Percentiles rank a stretch among this genome's conserved stretches.
Conservation (phyloP, 2,888 invertebrate genomes). For the Anaspis maculata region DNA sequence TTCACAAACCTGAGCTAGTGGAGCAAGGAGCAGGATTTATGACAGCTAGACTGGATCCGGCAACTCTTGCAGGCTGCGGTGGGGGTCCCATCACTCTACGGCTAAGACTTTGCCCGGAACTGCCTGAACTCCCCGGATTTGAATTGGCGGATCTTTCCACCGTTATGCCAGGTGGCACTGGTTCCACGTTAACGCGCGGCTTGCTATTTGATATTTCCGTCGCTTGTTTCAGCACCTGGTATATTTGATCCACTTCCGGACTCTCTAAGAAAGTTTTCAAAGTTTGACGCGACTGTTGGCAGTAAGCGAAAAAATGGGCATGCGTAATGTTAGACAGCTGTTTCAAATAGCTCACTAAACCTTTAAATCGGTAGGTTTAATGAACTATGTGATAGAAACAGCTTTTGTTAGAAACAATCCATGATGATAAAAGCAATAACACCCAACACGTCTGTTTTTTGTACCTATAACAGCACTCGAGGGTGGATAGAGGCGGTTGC, state of each 20-base stretch:
- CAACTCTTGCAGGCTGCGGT: conserved; percentile 41
- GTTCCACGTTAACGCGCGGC: conserved; percentile 35
- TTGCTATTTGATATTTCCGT: conserved; percentile 68
- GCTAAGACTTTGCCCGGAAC: conserved; percentile 49
- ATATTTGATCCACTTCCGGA: conserved; percentile 79
- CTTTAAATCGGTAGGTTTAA: too few relatives aligned
- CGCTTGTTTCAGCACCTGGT: conserved; percentile 91
- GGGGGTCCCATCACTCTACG: conserved; percentile 35
- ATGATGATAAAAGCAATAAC: conserved; percentile 7
- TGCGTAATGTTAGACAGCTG: too few relatives aligned
- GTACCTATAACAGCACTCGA: conserved; percentile 30
- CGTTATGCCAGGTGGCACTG: conserved; percentile 41
- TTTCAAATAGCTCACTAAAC: too few relatives aligned
- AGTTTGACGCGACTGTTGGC: too few relatives aligned
- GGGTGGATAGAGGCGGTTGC: conserved; percentile 27
- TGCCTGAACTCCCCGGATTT: conserved; percentile 40
- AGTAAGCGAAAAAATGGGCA: conserved; percentile 10
- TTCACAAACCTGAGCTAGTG: conserved; percentile 66
- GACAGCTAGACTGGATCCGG: conserved; percentile 51
- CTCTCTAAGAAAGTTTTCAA: conserved; percentile 41
- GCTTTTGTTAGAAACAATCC: too few relatives aligned
- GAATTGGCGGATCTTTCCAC: conserved; percentile 32
- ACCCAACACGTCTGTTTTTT: conserved; percentile 17
- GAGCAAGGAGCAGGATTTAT: conserved; percentile 55
- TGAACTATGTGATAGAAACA: too few relatives aligned